These are phyloP conservation scores for Formica exsecta DNA, from an alignment of 1,140 invertebrate species.

Conservation along the genomic window DNA sequence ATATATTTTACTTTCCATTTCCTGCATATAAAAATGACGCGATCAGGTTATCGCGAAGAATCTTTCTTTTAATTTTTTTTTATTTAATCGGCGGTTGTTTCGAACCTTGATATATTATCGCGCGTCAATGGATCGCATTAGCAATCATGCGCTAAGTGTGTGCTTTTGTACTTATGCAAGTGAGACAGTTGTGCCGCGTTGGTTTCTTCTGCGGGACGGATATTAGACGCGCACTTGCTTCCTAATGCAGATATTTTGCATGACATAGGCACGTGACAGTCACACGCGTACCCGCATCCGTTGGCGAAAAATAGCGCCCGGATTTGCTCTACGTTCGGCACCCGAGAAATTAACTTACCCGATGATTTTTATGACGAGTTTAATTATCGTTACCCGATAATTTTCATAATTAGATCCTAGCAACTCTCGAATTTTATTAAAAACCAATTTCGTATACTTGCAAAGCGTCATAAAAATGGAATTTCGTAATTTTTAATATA, in stretches of 20 bases:
- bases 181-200: slow-evolving; percentile 1
- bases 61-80: not conserved
- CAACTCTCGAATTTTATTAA: not conserved
- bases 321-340: not conserved
- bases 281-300: not conserved
- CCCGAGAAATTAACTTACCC: not conserved
- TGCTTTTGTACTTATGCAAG: not conserved
- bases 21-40: not conserved
- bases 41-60: slow-evolving; percentile 6
- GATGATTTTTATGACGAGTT: slow-evolving; percentile 11
- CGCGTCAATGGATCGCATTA: slow-evolving; percentile 31
- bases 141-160: slow-evolving; percentile 45
- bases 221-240: not conserved
- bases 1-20: not conserved
- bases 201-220: not conserved
- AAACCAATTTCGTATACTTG: not conserved
- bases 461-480: too few species aligned
- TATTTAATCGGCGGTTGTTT: not conserved
- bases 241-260: slow-evolving; percentile 36
- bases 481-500: not conserved
- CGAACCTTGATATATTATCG: slow-evolving; percentile 27
- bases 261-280: slow-evolving; percentile 9
- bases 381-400: slow-evolving; percentile 30
- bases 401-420: slow-evolving; percentile 5
- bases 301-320: not conserved